Evolutionary conservation across 2,888 invertebrate genomes (phyloP), one percentile per base, ranked within the genome.

Genomic region (Leucophenga montana): DNA sequence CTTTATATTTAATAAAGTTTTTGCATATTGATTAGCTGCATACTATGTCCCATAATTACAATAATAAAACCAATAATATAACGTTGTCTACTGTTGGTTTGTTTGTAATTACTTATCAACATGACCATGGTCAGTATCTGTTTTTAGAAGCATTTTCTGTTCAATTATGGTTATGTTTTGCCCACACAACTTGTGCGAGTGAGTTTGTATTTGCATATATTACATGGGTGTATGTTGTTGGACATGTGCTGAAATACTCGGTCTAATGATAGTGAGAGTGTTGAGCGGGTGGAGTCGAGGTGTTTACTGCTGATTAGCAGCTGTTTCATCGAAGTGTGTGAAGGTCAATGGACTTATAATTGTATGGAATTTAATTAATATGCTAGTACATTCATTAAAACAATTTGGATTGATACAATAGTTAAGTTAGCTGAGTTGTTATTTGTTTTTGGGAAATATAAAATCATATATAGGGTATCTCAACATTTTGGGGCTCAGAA

Each of bases 1-100:
- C 61, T 3, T 80, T 80, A 80, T 83, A 83, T 73, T 20, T n/a
- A 65, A 11, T 22, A 11, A n/a, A 18, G 31, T 66, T 66, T 50
- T 57, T 66, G 69, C 69, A 56, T 53, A 31, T 56, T 44, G 50
- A 46, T 57, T 16, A 31, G 16, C 31, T 39, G n/a, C 2, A 56
- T 18, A 16, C 61, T 11, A 44, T 33, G 31, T 44, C 13, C 16
- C 13, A 22, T 53, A 53, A 5, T 33, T 33, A 5, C 8, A 33
- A 33, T 5, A 33, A 33, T 5, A 33, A 33, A 5, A 33, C 8
- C 8, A 33, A 33, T 33, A 33, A 5, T 33, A 33, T 33, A n/a
- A 3, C 27, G 27, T 27, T 27, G 27, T 2, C 27, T 39, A 11
- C 11, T 39, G 3, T 39, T 11, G 39, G 4, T 39, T 39, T 39